Evolutionary conservation across 2,888 invertebrate genomes (phyloP).

Genomic region (Peribatodes rhomboidaria): DNA sequence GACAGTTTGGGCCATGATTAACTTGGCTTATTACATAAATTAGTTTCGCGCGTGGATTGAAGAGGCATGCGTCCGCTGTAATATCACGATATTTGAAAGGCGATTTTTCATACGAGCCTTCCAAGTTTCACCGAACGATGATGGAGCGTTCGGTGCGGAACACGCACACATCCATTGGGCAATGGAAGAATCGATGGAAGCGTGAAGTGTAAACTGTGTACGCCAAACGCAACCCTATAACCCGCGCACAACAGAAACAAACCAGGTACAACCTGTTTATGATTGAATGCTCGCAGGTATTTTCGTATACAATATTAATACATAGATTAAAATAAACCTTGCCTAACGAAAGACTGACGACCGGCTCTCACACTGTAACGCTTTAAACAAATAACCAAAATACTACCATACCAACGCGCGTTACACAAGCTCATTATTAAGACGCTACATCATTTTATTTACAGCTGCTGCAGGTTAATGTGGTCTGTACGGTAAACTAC

Average conservation of each 20-base stretch:
- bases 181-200: conserved; percentile 61
- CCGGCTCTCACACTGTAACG: conserved; percentile 64
- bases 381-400: conserved; percentile 82
- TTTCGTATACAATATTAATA: conserved; percentile 79
- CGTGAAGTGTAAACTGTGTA: conserved; percentile 67
- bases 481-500: conserved; percentile 70
- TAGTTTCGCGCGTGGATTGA: conserved; percentile 21
- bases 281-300: conserved; percentile 83
- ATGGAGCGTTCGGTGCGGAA: conserved; percentile 51
- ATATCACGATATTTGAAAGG: conserved; percentile 24
- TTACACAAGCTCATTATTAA: conserved; percentile 75
- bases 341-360: conserved; percentile 76
- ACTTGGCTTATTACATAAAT: conserved; percentile 41
- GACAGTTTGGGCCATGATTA: conserved; percentile 38
- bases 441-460: conserved; percentile 84
- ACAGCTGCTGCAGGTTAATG: conserved; percentile 78
- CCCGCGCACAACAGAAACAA: conserved; percentile 80
- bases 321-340: conserved; percentile 78
- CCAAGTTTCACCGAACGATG: conserved; percentile 44
- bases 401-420: conserved; percentile 74
- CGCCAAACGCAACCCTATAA: conserved; percentile 62
- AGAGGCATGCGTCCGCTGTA: conserved; percentile 23
- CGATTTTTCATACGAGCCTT: conserved; percentile 36
- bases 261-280: conserved; percentile 82
- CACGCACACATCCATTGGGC: conserved; percentile 61